Evolutionary conservation across 1,140 invertebrate genomes (phyloP).

Genomic region (Caenorhabditis tropicalis): DNA sequence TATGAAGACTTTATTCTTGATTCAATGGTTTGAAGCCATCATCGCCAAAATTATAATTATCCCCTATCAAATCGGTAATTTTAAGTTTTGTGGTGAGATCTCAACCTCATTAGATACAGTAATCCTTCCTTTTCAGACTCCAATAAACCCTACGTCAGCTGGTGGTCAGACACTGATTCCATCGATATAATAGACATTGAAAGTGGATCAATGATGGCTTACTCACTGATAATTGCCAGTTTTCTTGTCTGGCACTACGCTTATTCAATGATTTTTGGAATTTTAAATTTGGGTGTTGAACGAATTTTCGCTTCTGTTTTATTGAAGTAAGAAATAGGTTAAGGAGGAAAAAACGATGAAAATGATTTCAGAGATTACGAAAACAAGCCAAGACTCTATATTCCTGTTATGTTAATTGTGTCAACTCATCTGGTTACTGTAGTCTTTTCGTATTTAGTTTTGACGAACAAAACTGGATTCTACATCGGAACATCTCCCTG

Average conservation of each 20-base stretch:
- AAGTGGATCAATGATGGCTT: neutral
- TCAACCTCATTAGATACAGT: neutral
- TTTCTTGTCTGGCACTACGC: constrained; percentile 18
- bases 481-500: neutral
- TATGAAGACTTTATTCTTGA: constrained; percentile 1
- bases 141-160: neutral
- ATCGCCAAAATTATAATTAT: neutral
- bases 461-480: neutral
- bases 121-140: neutral
- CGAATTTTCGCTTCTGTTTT: neutral
- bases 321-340: neutral
- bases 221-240: neutral
- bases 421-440: neutral
- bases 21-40: constrained; percentile 6
- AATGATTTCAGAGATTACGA: neutral
- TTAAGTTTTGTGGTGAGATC: neutral
- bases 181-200: neutral
- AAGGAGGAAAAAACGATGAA: neutral
- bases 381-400: neutral
- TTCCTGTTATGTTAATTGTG: neutral
- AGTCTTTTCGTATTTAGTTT: neutral
- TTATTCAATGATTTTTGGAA: constrained; percentile 8
- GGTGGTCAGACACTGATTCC: neutral
- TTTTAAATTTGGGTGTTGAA: neutral
- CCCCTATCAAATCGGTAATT: neutral